These are phyloP conservation scores for Rousettus leschenaultii DNA, from an alignment of 2,113 vertebrate species.

Conservation along the genomic window DNA sequence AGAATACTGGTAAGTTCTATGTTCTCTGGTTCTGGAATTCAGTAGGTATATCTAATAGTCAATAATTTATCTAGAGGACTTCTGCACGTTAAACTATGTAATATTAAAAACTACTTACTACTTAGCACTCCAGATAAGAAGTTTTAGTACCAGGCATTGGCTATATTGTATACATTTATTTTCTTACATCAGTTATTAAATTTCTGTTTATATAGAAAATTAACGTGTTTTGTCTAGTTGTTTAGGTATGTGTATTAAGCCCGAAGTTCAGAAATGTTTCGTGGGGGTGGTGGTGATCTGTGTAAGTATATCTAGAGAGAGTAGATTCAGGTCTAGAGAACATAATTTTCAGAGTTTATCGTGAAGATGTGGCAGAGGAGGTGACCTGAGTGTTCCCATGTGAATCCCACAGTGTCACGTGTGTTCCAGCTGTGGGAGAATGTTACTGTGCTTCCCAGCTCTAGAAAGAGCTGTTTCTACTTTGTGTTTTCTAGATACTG, in stretches of 20 bases:
- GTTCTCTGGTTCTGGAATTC: not conserved
- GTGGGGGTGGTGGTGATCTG: not conserved
- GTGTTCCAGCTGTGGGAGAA: not conserved
- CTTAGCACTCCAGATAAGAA: not conserved
- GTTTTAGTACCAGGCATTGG: not conserved
- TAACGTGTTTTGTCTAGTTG: not conserved
- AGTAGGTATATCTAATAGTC: not conserved
- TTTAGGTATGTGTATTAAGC: not conserved
- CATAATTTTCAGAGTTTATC: not conserved
- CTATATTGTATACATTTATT: not conserved
- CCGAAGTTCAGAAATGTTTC: not conserved
- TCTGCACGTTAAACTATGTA: not conserved
- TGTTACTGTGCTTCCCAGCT: not conserved
- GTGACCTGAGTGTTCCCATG: not conserved
- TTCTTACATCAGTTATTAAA: not conserved
- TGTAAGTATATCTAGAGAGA: not conserved
- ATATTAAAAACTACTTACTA: not conserved
- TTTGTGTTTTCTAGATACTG: not conserved
- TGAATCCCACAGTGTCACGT: not conserved
- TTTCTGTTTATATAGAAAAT: not conserved
- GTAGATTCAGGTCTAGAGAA: not conserved
- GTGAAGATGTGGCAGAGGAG: accelerated
- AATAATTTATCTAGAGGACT: not conserved
- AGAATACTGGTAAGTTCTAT: not conserved
- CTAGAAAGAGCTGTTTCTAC: not conserved